Evolutionary conservation across 2,113 vertebrate genomes (phyloP).

Genomic region (Recurvirostra avosetta): DNA sequence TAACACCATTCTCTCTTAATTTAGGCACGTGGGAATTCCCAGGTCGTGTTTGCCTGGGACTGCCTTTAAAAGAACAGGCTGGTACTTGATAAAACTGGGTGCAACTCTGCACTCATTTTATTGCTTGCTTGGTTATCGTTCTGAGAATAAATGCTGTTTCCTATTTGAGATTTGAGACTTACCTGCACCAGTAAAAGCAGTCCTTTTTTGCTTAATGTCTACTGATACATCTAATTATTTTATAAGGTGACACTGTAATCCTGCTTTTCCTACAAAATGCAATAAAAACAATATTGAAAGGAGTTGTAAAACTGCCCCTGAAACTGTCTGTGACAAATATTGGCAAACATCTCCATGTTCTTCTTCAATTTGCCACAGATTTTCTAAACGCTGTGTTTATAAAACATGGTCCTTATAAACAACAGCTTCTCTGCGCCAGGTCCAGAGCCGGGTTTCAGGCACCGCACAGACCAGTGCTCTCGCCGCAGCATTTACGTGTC

Average conservation of each 20-base stretch:
- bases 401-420: background rate
- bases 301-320: background rate
- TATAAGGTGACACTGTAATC: background rate
- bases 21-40: background rate
- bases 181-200: background rate
- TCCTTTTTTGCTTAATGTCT: background rate
- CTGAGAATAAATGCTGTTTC: background rate
- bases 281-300: background rate
- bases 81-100: background rate
- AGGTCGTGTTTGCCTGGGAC: background rate
- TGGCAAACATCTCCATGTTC: background rate
- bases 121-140: background rate
- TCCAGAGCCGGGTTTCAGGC: background rate
- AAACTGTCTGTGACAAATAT: background rate
- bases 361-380: background rate
- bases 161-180: background rate
- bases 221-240: background rate
- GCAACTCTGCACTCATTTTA: background rate
- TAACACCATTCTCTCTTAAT: background rate
- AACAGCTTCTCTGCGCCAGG: background rate
- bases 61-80: background rate
- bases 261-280: background rate
- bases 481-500: rapidly evolving
- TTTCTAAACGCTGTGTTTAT: background rate
- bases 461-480: rapidly evolving